Percentiles rank a stretch among this genome's conserved stretches.
These are phyloP conservation scores for Pithys albifrons DNA, from an alignment of 2,113 vertebrate genomes.

Conservation along the genomic window DNA sequence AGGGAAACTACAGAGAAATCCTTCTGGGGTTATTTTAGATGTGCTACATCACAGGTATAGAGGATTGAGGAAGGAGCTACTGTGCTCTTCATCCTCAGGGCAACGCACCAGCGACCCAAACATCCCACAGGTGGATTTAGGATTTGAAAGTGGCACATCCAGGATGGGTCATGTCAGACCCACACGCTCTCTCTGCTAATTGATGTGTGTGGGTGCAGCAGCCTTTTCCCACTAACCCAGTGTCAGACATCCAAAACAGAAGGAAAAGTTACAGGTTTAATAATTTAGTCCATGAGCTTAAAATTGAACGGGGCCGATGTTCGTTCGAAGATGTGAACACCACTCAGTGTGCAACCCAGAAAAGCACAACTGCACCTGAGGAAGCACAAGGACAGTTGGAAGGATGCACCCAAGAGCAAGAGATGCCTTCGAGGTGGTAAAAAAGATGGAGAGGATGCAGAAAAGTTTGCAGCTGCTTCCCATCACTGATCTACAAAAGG, in stretches of 20 bases:
- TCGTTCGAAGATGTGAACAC: not conserved
- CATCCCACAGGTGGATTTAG: rapidly evolving
- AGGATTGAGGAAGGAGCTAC: not conserved
- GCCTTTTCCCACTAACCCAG: not conserved
- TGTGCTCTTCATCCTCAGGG: not conserved
- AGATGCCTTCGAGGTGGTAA: not conserved
- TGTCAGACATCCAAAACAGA: not conserved
- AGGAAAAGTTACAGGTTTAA: not conserved
- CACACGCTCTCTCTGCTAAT: rapidly evolving
- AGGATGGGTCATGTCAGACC: rapidly evolving
- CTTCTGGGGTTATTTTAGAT: not conserved
- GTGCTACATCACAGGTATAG: rapidly evolving
- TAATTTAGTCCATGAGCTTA: not conserved
- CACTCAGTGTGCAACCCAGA: not conserved
- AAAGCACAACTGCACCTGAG: not conserved
- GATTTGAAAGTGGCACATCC: not conserved
- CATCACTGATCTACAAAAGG: not conserved
- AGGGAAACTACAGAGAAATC: not conserved
- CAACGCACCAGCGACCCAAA: not conserved
- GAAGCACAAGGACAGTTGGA: not conserved
- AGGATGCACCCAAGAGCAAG: not conserved
- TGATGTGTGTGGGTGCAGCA: not conserved
- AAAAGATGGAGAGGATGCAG: not conserved
- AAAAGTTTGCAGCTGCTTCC: not conserved
- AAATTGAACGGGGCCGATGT: not conserved